A percentile compares a stretch with the other conserved stretches of the same genome.
phyloP scores from a whole-genome alignment of 2,113 vertebrate genomes.

The Elephas maximus region DNA sequence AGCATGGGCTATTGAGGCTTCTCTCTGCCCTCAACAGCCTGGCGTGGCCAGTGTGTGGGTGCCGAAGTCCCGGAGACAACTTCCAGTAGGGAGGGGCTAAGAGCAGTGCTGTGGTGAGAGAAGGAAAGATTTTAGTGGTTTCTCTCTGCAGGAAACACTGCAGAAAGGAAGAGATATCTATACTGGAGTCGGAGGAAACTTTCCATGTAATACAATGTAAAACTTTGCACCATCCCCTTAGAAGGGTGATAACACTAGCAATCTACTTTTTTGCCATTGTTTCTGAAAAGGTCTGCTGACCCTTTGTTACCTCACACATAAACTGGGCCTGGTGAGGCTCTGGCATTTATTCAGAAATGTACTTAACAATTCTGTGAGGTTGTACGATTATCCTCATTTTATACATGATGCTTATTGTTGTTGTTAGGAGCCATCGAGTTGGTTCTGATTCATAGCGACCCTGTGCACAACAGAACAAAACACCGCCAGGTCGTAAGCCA shows the following conservation, averaged over 20 bases:
- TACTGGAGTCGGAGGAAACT: neutral
- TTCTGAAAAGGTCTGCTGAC: neutral
- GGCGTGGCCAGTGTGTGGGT: neutral
- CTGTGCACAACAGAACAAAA: too few relatives aligned
- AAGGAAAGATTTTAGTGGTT: neutral
- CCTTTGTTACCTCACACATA: neutral
- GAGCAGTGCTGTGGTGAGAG: fast-evolving
- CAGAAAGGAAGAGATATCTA: fast-evolving
- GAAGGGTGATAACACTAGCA: neutral
- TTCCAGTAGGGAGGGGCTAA: neutral
- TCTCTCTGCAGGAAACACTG: neutral
- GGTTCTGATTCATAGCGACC: too few relatives aligned
- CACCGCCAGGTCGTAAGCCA: too few relatives aligned
- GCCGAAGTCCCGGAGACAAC: neutral
- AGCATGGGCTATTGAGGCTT: neutral
- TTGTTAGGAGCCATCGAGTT: too few relatives aligned
- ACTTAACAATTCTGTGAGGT: neutral
- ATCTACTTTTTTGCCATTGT: neutral
- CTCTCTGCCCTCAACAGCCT: neutral
- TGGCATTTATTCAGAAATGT: neutral
- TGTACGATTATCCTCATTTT: too few relatives aligned
- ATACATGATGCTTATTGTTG: neutral
- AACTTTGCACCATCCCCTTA: neutral
- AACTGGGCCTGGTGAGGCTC: neutral
- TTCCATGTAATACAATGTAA: neutral